Evolutionary conservation across 2,888 invertebrate genomes (phyloP).

Genomic region (Drosophila nr. fundita): DNA sequence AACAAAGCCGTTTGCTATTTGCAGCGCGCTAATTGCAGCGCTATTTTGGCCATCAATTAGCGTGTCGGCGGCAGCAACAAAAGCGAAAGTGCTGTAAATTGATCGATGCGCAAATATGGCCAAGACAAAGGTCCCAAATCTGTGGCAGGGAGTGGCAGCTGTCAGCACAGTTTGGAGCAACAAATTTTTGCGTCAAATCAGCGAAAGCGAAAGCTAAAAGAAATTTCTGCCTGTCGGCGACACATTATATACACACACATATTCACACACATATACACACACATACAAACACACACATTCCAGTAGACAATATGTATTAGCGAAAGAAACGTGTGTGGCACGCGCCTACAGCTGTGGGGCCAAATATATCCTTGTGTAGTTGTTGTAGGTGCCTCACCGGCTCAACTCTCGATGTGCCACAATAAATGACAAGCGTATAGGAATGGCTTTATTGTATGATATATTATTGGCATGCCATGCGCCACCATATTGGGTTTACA

Average conservation of each 20-base stretch:
- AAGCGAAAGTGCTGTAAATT: conserved; percentile 73
- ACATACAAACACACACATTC: conserved; percentile 2
- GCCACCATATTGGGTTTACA: conserved; percentile 33
- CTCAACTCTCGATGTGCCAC: conserved; percentile 17
- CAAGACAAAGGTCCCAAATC: conserved; percentile 36
- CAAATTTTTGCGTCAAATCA: conserved; percentile 29
- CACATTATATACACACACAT: conserved; percentile 52
- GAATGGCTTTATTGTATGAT: conserved; percentile 76
- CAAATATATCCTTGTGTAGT: background rate
- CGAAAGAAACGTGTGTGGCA: conserved; percentile 48
- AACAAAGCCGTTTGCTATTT: conserved; percentile 58
- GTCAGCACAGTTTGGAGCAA: conserved; percentile 8
- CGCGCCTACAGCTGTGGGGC: conserved; percentile 56
- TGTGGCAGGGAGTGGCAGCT: conserved; percentile 29
- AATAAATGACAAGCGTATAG: conserved; percentile 51
- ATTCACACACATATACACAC: conserved; percentile 14
- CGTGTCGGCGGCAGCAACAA: conserved; percentile 1
- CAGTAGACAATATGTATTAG: background rate
- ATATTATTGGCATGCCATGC: conserved; percentile 51
- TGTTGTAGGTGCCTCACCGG: conserved; percentile 1
- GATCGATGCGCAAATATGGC: conserved; percentile 66
- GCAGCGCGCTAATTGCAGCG: conserved; percentile 69
- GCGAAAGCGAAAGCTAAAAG: conserved; percentile 17
- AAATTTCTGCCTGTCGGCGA: conserved; percentile 38
- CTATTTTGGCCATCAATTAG: conserved; percentile 39